Evolutionary conservation across 30 jellyfish, hydroid and myxozoan species (phyloP), one percentile per base, ranked within the genome.

Genomic region (Rhopilema esculentum): DNA sequence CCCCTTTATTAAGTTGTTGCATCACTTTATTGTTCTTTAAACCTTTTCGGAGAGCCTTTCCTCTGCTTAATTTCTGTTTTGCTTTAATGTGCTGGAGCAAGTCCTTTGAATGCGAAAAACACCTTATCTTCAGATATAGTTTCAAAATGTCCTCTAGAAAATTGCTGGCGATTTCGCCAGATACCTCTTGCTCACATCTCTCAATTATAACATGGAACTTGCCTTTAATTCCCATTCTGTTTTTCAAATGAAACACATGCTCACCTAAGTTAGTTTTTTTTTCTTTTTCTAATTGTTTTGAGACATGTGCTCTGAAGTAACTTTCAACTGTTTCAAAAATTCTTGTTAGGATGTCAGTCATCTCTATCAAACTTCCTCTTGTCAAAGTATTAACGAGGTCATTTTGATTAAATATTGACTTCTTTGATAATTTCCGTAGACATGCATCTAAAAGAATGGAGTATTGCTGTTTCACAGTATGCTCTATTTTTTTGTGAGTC

Each of bases 181-280:
- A 57, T 61, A 80, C 51, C 69, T 1, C 82, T 80, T 80, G 72
- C 65, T 65, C 90, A 63, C 81, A 80, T 57, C 83, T 80, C 69
- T 80, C 90, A 80, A 80, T 80, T 28, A 80, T 80, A 80, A 80
- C 90, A 80, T 80, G 82, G 49, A 80, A 80, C 82, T 80, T 80
- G 80, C 22, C 25, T 80, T 80, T 80, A 61, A 80, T 67, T 27
- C 66, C 51, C 90, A 80, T 80, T 80, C 90, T 80, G 66, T 57
- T 61, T 49, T 64, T 80, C 82, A 61, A 28, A 80, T 61, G 71
- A 64, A 80, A 80, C 66, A 80, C 71, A 31, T 63, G 90, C 90
- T 33, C 90, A 80, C 82, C 69, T 68, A 80, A 80, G 67, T 80
- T 77, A 48, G 76, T 77, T 51, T 48, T 77, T n/a, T 61, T 80